Evolutionary conservation across 2,888 invertebrate genomes (phyloP).

Genomic region (Macrophya annulata): DNA sequence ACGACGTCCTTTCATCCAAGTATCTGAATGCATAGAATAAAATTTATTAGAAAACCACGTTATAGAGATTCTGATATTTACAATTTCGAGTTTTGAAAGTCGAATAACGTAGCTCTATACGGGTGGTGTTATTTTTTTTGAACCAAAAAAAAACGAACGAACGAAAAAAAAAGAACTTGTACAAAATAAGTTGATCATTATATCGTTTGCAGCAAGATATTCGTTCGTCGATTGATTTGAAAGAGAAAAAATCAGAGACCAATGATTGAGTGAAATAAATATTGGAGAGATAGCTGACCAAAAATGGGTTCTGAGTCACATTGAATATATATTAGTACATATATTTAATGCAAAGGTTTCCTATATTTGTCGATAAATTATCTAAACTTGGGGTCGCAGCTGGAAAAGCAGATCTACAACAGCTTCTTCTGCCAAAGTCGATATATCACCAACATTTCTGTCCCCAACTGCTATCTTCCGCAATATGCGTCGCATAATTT

Average conservation of each 20-base stretch:
- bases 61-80: slow-evolving; percentile 3
- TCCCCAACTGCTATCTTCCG: slow-evolving; percentile 96
- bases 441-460: slow-evolving; percentile 94
- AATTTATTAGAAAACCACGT: background rate
- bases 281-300: slow-evolving; percentile 18
- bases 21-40: background rate
- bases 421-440: slow-evolving; percentile 96
- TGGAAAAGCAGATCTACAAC: slow-evolving; percentile 91
- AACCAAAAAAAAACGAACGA: too few relatives aligned
- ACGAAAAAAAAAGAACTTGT: too few relatives aligned
- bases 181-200: background rate
- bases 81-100: background rate
- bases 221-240: background rate
- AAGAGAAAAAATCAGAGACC: background rate
- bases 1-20: background rate
- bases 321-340: background rate
- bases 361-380: slow-evolving; percentile 20
- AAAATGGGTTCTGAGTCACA: slow-evolving; percentile 35
- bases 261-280: background rate
- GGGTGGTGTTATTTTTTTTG: background rate
- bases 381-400: slow-evolving; percentile 82
- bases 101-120: background rate
- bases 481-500: slow-evolving; percentile 98
- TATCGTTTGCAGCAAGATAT: background rate
- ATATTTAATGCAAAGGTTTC: background rate